Evolutionary conservation across 2,888 invertebrate genomes (phyloP).

Genomic region (Harmothoe impar): DNA sequence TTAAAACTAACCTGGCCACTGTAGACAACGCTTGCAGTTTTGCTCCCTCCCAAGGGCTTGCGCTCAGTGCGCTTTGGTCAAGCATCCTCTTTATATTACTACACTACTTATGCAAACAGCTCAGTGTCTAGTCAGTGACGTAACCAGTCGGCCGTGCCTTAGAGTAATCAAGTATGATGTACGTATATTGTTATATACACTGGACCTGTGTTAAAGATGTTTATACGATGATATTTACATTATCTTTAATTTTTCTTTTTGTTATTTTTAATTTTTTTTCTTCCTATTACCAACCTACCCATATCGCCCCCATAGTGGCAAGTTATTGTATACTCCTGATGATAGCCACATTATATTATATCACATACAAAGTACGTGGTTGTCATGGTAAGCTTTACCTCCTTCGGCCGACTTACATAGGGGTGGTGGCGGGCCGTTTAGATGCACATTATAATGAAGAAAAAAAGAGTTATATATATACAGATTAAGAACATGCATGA

Average conservation of each 20-base stretch:
- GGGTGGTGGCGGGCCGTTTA: slow-evolving; percentile 29
- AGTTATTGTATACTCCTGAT: slow-evolving; percentile 55
- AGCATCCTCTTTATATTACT: slow-evolving; percentile 51
- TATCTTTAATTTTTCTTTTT: slow-evolving; percentile 58
- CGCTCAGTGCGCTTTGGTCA: slow-evolving; percentile 24
- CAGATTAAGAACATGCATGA: slow-evolving; percentile 6
- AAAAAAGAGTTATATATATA: not conserved
- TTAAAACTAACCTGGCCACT: not conserved
- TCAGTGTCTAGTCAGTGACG: slow-evolving; percentile 68
- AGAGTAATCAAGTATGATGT: slow-evolving; percentile 58
- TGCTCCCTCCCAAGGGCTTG: not conserved
- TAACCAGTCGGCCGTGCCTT: slow-evolving; percentile 65
- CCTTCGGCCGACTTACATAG: slow-evolving; percentile 53
- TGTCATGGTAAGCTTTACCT: slow-evolving; percentile 50
- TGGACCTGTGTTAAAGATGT: slow-evolving; percentile 60
- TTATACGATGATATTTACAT: slow-evolving; percentile 62
- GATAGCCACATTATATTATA: slow-evolving; percentile 41
- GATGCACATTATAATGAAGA: not conserved
- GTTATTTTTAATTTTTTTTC: slow-evolving; percentile 40
- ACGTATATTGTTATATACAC: slow-evolving; percentile 59
- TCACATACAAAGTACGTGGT: slow-evolving; percentile 55
- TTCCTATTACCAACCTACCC: slow-evolving; percentile 25
- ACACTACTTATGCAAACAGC: slow-evolving; percentile 66
- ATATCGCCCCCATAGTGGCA: slow-evolving; percentile 58
- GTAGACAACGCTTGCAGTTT: not conserved